Evolutionary conservation across 1,140 invertebrate genomes (phyloP).

Genomic region (Caenorhabditis brenneri): DNA sequence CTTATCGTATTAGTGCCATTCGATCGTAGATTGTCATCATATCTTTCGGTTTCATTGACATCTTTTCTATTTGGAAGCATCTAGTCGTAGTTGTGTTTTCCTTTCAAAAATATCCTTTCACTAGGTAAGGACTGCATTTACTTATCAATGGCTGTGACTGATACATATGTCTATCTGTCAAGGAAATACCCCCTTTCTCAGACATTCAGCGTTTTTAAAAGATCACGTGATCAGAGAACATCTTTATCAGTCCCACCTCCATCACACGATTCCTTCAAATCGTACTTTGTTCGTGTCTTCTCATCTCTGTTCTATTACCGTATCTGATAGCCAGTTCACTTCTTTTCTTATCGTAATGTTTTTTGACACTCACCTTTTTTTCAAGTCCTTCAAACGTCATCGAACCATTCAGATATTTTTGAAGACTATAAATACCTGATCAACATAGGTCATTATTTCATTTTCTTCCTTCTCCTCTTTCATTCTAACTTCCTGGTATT

Average conservation of each 20-base stretch:
- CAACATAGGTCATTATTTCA: not conserved
- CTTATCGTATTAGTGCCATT: too few relatives aligned
- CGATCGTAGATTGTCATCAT: too few relatives aligned
- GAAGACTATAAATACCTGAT: not conserved
- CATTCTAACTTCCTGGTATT: not conserved
- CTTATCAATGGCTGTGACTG: not conserved
- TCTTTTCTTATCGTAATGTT: not conserved
- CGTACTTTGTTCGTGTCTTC: conserved; percentile 27
- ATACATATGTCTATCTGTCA: not conserved
- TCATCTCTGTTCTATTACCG: not conserved
- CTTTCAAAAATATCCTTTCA: not conserved
- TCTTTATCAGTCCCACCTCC: not conserved
- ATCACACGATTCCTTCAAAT: conserved; percentile 25
- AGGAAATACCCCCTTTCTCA: not conserved
- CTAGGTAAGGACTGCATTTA: not conserved
- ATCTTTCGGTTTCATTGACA: too few relatives aligned
- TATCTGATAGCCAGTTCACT: conserved; percentile 9
- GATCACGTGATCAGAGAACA: conserved; percentile 36
- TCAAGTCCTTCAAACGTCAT: not conserved
- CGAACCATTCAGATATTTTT: not conserved
- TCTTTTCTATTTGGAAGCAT: too few relatives aligned
- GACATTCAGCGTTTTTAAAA: not conserved
- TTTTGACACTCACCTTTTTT: not conserved
- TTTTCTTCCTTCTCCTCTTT: not conserved
- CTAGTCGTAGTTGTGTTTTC: too few relatives aligned